Evolutionary conservation across 64 coral and sea anemone species (phyloP), one percentile per base, ranked within the genome.

Genomic region (Montipora efflorescens): DNA sequence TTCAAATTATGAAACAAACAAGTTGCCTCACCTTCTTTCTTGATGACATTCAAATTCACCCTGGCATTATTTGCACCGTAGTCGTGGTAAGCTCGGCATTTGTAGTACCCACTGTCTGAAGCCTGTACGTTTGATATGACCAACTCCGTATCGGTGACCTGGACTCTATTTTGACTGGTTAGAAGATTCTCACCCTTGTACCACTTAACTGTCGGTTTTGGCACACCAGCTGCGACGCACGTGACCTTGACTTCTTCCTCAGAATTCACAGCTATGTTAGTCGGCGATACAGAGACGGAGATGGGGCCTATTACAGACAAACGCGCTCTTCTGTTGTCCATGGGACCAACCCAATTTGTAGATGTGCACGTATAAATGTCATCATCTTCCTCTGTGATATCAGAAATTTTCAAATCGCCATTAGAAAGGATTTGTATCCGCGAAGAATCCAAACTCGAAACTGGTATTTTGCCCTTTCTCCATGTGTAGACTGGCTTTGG

Each of bases 311-410:
- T 67, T 48, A 97, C 89, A 49, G 4, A 58, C 2, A 97, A 86
- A 53, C 82, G 14, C 14, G 92, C 92, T 49, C 66, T 62, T 15
- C 36, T 51, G 4, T 59, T 89, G 8, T 69, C 72, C 47, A 88
- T 75, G 5, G 88, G 70, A 9, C 89, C 89, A 13, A 92, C 79
- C 8, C 72, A 94, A 69, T 97, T 97, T 9, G 75, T 75, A 4
- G 96, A 89, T 18, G 91, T 59, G 58, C 96, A 97, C 1, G 93
- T 88, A 50, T 97, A 97, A 8, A 6, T 88, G 3, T 67, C 96
- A 15, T 81, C 78, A 58, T 97, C 96, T 3, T 81, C 79, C 9
- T 70, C 45, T 3, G 46, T 80, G 0, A 95, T 46, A 45, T 94
- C 46, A 7, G 15, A 13, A 51, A 97, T 94, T 22, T 73, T 52